A percentile compares a stretch with the other conserved stretches of the same genome.
Conservation (phyloP, 1,140 invertebrate species). For the Drosophila sp. region DNA sequence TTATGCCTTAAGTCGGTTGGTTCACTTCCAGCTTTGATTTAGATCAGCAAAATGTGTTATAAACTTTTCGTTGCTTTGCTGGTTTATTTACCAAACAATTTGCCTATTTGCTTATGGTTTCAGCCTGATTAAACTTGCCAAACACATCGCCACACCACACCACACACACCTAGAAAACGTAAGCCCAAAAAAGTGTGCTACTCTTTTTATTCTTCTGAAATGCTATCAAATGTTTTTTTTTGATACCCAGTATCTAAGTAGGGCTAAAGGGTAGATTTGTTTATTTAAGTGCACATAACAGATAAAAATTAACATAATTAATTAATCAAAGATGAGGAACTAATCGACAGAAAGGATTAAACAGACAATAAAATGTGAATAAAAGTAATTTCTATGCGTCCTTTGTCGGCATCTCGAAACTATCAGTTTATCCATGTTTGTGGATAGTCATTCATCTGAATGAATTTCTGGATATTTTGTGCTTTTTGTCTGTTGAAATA, state of each 20-base stretch:
- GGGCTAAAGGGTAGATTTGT: neutral
- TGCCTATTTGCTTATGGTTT: slow-evolving; percentile 65
- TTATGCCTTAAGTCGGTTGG: neutral
- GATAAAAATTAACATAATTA: too few species aligned
- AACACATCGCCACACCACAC: slow-evolving; percentile 32
- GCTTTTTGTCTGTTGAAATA: too few species aligned
- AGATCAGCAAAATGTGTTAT: slow-evolving; percentile 14
- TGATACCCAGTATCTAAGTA: slow-evolving; percentile 27
- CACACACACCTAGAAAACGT: slow-evolving; percentile 13
- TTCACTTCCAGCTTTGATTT: slow-evolving; percentile 1
- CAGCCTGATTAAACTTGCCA: slow-evolving; percentile 65
- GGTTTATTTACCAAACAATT: slow-evolving; percentile 50
- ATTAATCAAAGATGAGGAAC: too few species aligned
- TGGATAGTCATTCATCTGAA: too few species aligned
- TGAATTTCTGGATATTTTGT: too few species aligned
- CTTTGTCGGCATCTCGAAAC: too few species aligned
- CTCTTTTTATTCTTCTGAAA: slow-evolving; percentile 29
- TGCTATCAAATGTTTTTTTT: slow-evolving; percentile 51
- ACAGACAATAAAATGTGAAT: too few species aligned
- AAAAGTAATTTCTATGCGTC: too few species aligned
- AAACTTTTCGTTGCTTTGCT: slow-evolving; percentile 43
- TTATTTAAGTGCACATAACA: neutral
- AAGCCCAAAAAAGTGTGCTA: slow-evolving; percentile 15
- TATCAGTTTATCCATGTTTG: too few species aligned
- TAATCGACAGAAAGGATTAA: too few species aligned